Evolutionary conservation across 2,113 vertebrate genomes (phyloP), one percentile per base, ranked within the genome.

Genomic region (Tilapia sparmanii): DNA sequence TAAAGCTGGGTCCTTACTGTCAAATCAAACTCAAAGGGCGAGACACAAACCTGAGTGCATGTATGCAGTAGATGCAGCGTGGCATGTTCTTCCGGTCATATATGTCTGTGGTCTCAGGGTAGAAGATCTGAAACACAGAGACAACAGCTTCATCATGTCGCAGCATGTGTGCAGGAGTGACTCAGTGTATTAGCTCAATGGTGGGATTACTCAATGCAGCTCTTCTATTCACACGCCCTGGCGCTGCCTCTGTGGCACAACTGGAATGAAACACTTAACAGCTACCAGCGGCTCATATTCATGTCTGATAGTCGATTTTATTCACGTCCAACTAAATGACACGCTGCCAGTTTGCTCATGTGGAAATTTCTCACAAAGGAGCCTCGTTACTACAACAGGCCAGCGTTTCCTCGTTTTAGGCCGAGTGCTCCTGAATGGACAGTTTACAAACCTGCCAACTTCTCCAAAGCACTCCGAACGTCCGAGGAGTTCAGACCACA

Each of bases 71-170:
- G 95, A 99, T 99, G 90, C 98, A 99, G 85, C 98, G 98, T 0
- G 98, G 99, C 99, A 99, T 99, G 96, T 99, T 99, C 96, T 99
- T 99, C 89, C 98, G 96, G 94, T 99, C 99, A 16, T 99, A 99
- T 86, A 99, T 99, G 92, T 99, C 99, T 85, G 99, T 99, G 8
- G 99, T 99, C 96, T 99, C 99, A 22, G 99, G 99, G 90, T 99
- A 99, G 96, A 99, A 99, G 91, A 99, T 99, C 99, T 99, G 92
- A 92, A 95, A 93, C 45, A 89, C 94, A 94, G 26, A 19, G 33
- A 53, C 12, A 53, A 5, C 6, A 22, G 82, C 31, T 82, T 6
- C 31, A 31, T 47, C 90, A 2, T 92, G 91, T 86, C 13, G 10
- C 81, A 81, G 86, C 91, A 81, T 53, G 92, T 19, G 11, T 29